Conservation (phyloP, 2,888 invertebrate genomes). For the Rhagonycha lutea region DNA sequence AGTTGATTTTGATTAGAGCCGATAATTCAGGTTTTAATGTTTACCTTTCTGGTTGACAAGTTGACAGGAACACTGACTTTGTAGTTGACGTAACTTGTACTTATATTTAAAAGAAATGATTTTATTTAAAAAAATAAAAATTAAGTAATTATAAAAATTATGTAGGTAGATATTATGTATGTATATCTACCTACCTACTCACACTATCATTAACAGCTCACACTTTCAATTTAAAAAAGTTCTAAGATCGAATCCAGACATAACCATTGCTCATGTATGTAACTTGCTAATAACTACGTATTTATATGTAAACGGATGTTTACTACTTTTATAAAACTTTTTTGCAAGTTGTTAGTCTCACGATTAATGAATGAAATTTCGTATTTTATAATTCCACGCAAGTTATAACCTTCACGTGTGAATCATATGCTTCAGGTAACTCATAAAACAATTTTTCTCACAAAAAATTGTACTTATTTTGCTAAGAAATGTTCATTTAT, state of each 20-base stretch:
- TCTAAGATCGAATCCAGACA: neutral
- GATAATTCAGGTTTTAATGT: too few relatives aligned
- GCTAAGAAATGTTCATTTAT: slow-evolving; percentile 7
- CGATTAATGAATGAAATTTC: slow-evolving; percentile 20
- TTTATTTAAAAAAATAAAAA: too few relatives aligned
- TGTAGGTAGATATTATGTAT: too few relatives aligned
- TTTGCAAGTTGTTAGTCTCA: neutral
- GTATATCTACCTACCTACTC: too few relatives aligned
- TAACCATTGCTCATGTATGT: neutral
- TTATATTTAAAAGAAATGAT: too few relatives aligned
- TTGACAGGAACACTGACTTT: too few relatives aligned
- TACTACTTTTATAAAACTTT: neutral
- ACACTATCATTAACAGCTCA: neutral
- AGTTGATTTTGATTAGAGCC: too few relatives aligned
- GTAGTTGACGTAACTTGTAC: too few relatives aligned
- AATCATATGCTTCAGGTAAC: slow-evolving; percentile 9
- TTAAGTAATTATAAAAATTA: too few relatives aligned
- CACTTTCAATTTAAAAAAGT: neutral
- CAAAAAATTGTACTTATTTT: slow-evolving; percentile 6
- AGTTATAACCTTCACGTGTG: slow-evolving; percentile 23
- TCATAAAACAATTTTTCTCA: slow-evolving; percentile 15
- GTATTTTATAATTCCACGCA: slow-evolving; percentile 20
- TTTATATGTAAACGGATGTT: slow-evolving; percentile 10
- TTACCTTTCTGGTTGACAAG: too few relatives aligned
- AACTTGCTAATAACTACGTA: slow-evolving; percentile 5